Percentiles rank a stretch among this genome's conserved stretches.
Conservation (phyloP, 2,113 vertebrate species). For the Scatophagus argus region DNA sequence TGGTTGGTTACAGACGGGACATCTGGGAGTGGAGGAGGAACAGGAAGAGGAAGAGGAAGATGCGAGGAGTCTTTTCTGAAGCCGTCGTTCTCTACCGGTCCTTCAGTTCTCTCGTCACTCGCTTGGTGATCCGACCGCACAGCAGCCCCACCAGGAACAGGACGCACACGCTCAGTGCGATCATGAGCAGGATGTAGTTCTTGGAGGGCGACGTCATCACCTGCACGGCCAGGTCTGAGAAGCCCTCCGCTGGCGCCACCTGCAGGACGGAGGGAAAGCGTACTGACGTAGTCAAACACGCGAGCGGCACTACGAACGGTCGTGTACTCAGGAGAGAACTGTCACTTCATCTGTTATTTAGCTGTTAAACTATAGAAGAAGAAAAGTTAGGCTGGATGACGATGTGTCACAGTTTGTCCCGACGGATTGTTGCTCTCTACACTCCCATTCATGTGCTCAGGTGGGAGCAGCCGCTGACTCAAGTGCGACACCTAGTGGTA, state of each 20-base stretch:
- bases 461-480: no score
- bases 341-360: no score
- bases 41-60: background rate
- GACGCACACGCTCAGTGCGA: constrained; percentile 91
- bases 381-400: no score
- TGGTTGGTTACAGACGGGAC: constrained; percentile 47
- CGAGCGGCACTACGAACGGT: no score
- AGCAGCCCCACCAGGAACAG: constrained; percentile 96
- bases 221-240: constrained; percentile 95
- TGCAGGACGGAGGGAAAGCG: constrained; percentile 54
- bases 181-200: constrained; percentile 94
- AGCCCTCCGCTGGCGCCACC: constrained; percentile 97
- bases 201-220: constrained; percentile 96
- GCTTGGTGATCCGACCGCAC: constrained; percentile 97
- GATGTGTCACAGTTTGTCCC: no score
- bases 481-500: no score
- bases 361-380: no score
- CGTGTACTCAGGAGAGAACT: no score
- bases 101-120: constrained; percentile 95
- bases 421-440: no score
- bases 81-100: constrained; percentile 96
- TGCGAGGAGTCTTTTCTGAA: constrained; percentile 17
- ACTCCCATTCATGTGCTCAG: no score
- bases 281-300: background rate
- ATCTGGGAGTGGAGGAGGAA: constrained; percentile 28